Base-by-base conservation (phyloP, 2,888 invertebrate species). In the Cristatella mucedo region DNA sequence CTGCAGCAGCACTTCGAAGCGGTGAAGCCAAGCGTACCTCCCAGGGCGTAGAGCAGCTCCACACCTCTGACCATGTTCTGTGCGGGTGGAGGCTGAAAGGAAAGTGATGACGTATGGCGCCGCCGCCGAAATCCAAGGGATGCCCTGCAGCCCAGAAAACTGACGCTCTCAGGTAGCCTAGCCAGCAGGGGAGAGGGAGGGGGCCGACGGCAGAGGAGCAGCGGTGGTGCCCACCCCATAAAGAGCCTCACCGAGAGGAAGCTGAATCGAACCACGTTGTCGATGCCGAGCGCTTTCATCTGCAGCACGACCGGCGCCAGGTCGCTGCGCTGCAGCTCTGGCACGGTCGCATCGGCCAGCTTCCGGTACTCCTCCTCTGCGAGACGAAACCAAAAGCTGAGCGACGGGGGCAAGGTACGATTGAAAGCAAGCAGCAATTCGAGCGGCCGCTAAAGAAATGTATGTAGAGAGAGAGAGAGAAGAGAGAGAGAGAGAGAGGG, bases 311-410 rank as follows among this genome's bases (percentile, higher is more conserved):
- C 78, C 1, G 78, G 74, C 1, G 85, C 78, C 36, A 97, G 70
- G 54, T 89, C 85, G 33, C 80, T 79, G 7, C 97, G 68, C 47
- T 83, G 81, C 75, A 97, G 85, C 70, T 97, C 95, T 0, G 95
- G 91, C 0, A 84, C 80, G 0, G 82, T 80, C 18, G 76, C 71
- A 0, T 71, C 68, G 0, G 76, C 70, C 1, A 97, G 61, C 36
- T 76, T 75, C 0, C 74, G 68, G 55, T 74, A 84, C 38, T 79
- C 79, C 26, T 74, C 73, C 63, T 93, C 87, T 2, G 46, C 37
- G 49, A 44, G 37, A 29, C 31, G 15, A 33, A 26, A 21, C n/a
- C 21, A 31, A 44, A 21, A 16, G 9, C 24, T 32, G n/a, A n/a
- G n/a, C n/a, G n/a, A n/a, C n/a, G n/a, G n/a, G n/a, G n/a, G n/a